phyloP scores from a whole-genome alignment of 2,797 vertebrate genomes.

The Melanotaenia parkinsoni region DNA sequence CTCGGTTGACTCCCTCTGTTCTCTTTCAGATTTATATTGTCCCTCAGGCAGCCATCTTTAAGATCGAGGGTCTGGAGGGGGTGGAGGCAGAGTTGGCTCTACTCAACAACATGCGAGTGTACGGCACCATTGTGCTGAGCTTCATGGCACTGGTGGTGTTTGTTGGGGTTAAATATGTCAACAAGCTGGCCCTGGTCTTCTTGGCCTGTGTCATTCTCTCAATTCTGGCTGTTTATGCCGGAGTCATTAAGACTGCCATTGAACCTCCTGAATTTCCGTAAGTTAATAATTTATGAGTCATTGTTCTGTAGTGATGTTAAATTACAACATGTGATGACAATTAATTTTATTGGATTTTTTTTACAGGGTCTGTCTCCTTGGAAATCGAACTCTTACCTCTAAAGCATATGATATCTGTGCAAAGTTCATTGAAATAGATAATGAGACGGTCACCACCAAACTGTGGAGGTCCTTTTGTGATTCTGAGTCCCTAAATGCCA shows the following conservation, averaged over 20 bases:
- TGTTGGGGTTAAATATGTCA: constrained; percentile 97
- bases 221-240: constrained; percentile 94
- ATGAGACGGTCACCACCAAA: constrained; percentile 91
- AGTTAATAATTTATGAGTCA: constrained; percentile 28
- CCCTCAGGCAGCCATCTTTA: constrained; percentile 94
- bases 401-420: constrained; percentile 92
- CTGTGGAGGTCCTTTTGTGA: constrained; percentile 96
- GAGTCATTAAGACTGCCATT: constrained; percentile 95
- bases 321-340: background rate
- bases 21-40: constrained; percentile 90
- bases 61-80: constrained; percentile 87
- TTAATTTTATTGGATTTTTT: background rate
- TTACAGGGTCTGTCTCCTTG: constrained; percentile 92
- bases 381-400: constrained; percentile 92
- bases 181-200: constrained; percentile 97
- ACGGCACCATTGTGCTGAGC: constrained; percentile 94
- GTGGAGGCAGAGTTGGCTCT: constrained; percentile 85
- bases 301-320: background rate
- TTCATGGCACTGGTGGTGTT: constrained; percentile 96
- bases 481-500: constrained; percentile 92
- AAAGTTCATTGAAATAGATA: constrained; percentile 91
- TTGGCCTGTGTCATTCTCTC: constrained; percentile 97
- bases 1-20: constrained; percentile 20
- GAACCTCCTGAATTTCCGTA: constrained; percentile 96
- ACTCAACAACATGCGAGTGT: constrained; percentile 98